Evolutionary conservation across 2,113 vertebrate genomes (phyloP).

Genomic region (Lontra canadensis): DNA sequence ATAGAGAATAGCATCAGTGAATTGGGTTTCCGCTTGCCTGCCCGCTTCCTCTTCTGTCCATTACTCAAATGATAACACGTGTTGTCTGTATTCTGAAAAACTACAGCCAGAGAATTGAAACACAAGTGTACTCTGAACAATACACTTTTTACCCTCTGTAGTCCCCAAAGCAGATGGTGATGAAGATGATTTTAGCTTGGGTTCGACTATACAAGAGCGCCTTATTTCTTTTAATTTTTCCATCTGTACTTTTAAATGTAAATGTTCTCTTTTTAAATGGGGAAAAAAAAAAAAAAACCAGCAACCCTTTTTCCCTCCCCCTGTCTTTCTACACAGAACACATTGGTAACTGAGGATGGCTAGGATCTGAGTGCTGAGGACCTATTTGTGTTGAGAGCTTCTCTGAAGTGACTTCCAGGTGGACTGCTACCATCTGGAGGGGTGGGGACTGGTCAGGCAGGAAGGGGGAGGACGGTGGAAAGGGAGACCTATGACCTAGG

Average conservation of each 20-base stretch:
- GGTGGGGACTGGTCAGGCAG: not conserved
- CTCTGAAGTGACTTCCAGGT: not conserved
- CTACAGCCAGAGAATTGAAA: not conserved
- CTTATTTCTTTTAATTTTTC: constrained; percentile 14
- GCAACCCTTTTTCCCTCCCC: not conserved
- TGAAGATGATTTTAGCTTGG: not conserved
- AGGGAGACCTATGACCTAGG: not conserved
- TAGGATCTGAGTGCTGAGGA: not conserved
- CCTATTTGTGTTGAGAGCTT: not conserved
- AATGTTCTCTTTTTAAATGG: not conserved
- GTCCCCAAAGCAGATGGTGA: not conserved
- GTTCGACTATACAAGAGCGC: not conserved
- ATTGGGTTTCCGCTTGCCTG: not conserved
- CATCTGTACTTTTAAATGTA: not conserved
- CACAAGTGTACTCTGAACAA: not conserved
- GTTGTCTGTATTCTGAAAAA: constrained; percentile 45
- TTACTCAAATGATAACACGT: constrained; percentile 7
- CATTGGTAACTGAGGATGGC: not conserved
- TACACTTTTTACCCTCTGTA: not conserved
- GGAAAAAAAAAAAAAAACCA: not conserved
- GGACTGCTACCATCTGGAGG: not conserved
- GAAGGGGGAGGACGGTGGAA: not conserved
- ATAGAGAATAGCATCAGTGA: not conserved
- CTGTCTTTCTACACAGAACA: not conserved
- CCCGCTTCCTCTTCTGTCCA: not conserved